A percentile compares a stretch with the other conserved stretches of the same genome.
Evolutionary conservation across 2,113 vertebrate genomes (phyloP).

Genomic region (Sakesphorus luctuosus): DNA sequence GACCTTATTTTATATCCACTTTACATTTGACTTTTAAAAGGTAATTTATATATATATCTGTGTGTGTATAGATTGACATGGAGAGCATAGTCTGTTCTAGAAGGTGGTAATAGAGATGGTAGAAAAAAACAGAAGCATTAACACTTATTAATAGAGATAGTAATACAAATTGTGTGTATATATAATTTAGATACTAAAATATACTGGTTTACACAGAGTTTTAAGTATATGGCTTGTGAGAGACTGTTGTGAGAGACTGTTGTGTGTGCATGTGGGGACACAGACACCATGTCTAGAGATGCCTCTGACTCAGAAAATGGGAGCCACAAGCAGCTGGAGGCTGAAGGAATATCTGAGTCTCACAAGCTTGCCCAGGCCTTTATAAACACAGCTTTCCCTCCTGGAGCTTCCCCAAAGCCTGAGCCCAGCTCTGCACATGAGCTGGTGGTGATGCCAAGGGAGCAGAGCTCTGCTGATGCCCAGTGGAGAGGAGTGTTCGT

Average conservation of each 20-base stretch:
- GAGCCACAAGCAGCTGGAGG: background rate
- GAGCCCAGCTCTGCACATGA: background rate
- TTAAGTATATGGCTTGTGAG: background rate
- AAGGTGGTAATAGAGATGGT: background rate
- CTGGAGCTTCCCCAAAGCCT: background rate
- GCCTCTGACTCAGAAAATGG: background rate
- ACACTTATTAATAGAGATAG: background rate
- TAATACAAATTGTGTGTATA: background rate
- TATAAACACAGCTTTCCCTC: background rate
- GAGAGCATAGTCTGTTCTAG: background rate
- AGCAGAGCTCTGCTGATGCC: background rate
- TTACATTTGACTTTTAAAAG: background rate
- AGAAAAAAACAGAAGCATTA: background rate
- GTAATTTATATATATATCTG: background rate
- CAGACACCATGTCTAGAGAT: background rate
- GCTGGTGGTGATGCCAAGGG: background rate
- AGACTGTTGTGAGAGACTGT: background rate
- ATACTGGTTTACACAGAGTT: background rate
- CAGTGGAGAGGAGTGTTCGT: background rate
- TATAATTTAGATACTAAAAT: background rate
- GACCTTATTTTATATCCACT: background rate
- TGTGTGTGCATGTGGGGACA: background rate
- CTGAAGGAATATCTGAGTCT: background rate
- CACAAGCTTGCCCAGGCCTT: background rate
- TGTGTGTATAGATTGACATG: background rate